A percentile compares a stretch with the other conserved stretches of the same genome.
phyloP scores from a whole-genome alignment of 2,888 invertebrate genomes.

The Thumatha senex region DNA sequence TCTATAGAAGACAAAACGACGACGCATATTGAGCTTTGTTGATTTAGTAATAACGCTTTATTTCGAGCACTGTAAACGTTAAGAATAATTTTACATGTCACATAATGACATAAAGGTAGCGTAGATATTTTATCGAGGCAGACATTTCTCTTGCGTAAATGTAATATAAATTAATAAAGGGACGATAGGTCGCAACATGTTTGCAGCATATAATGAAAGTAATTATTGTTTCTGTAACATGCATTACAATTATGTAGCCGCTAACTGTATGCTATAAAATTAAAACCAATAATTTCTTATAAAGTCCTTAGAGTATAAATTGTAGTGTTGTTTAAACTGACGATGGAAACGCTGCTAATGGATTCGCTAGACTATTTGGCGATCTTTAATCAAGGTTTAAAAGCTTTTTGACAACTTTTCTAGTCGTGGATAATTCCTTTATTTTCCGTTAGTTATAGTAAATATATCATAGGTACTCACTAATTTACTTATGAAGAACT shows the following conservation, averaged over 20 bases:
- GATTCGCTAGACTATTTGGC: slow-evolving; percentile 64
- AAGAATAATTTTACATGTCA: slow-evolving; percentile 54
- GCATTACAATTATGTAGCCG: slow-evolving; percentile 56
- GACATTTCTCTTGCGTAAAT: slow-evolving; percentile 63
- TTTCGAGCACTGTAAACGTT: slow-evolving; percentile 37
- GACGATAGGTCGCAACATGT: slow-evolving; percentile 61
- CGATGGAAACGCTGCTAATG: slow-evolving; percentile 58
- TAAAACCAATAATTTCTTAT: slow-evolving; percentile 33
- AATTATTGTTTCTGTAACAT: slow-evolving; percentile 60
- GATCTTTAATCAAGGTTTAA: slow-evolving; percentile 65
- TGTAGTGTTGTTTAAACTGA: slow-evolving; percentile 23
- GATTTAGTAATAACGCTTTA: slow-evolving; percentile 45
- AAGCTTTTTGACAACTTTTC: slow-evolving; percentile 77
- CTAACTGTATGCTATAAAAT: slow-evolving; percentile 44
- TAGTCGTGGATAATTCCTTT: slow-evolving; percentile 57
- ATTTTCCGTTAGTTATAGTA: slow-evolving; percentile 29
- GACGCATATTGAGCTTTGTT: slow-evolving; percentile 59
- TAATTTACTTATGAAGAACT: too few species aligned
- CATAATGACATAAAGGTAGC: slow-evolving; percentile 56
- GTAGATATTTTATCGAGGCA: slow-evolving; percentile 59
- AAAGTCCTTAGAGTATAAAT: slow-evolving; percentile 29
- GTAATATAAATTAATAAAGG: slow-evolving; percentile 70
- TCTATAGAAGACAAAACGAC: slow-evolving; percentile 52
- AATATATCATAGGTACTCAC: too few species aligned
- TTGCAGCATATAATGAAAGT: slow-evolving; percentile 59